Evolutionary conservation across 2,797 vertebrate species (phyloP).

Genomic region (Spondyliosoma cantharus): DNA sequence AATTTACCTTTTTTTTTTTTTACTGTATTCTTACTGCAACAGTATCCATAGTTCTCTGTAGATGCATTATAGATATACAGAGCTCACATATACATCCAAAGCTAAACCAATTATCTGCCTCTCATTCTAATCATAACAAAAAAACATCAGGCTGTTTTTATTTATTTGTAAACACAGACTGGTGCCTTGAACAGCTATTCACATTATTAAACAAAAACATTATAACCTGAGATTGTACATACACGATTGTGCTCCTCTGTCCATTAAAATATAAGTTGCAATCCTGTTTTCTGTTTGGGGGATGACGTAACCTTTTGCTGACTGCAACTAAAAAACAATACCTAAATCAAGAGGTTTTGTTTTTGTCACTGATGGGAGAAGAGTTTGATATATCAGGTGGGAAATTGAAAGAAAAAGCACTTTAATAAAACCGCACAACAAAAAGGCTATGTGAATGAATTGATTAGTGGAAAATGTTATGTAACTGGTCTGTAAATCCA

Average conservation of each 20-base stretch:
- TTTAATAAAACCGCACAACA: not conserved
- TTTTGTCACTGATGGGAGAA: not conserved
- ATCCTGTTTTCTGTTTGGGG: too few relatives aligned
- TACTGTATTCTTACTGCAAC: too few relatives aligned
- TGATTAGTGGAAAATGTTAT: not conserved
- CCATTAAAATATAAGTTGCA: not conserved
- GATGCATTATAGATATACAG: too few relatives aligned
- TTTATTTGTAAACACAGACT: not conserved
- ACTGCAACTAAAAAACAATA: not conserved
- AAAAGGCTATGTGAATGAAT: too few relatives aligned
- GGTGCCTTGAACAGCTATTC: not conserved
- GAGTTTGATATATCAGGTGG: not conserved
- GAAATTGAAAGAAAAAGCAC: not conserved
- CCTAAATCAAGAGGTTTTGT: too few relatives aligned
- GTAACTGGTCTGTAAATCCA: constrained; percentile 7
- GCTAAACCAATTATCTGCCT: not conserved
- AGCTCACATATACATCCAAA: not conserved
- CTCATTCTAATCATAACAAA: not conserved
- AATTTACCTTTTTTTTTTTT: too few relatives aligned
- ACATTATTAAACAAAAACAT: not conserved
- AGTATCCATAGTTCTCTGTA: too few relatives aligned
- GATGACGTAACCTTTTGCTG: not conserved
- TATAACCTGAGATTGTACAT: not conserved
- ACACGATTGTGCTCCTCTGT: not conserved
- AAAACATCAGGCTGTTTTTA: not conserved